A percentile compares a stretch with the other conserved stretches of the same genome.
These are phyloP conservation scores for Illadopsis cleaveri DNA, from an alignment of 2,113 vertebrate genomes.

Conservation along the genomic window DNA sequence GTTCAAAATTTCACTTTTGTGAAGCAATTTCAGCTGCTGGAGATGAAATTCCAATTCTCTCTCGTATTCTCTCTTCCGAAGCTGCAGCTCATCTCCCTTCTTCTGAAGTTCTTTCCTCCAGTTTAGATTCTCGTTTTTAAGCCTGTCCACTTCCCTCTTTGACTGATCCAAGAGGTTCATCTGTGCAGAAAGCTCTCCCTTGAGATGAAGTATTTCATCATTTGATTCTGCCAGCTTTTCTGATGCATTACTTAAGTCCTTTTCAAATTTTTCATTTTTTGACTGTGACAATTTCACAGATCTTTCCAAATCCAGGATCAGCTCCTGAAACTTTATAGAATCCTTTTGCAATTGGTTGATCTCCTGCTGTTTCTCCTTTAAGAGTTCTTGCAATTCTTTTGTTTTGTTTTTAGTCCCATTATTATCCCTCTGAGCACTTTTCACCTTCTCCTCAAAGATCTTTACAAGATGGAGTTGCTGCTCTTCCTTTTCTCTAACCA, in stretches of 20 bases:
- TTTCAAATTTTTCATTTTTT: constrained; percentile 63
- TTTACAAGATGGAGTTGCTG: constrained; percentile 79
- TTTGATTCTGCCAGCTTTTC: constrained; percentile 56
- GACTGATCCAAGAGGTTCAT: constrained; percentile 66
- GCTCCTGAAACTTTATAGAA: constrained; percentile 85
- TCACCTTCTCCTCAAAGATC: constrained; percentile 84
- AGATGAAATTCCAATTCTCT: constrained; percentile 29
- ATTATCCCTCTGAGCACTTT: constrained; percentile 77
- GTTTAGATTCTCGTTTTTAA: constrained; percentile 70
- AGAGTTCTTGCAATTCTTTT: constrained; percentile 84
- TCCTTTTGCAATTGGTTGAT: constrained; percentile 85
- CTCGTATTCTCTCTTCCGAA: constrained; percentile 36
- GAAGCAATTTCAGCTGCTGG: constrained; percentile 58
- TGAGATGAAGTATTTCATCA: constrained; percentile 48
- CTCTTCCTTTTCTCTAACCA: constrained; percentile 78
- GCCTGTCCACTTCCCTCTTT: constrained; percentile 41
- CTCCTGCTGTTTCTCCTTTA: constrained; percentile 89
- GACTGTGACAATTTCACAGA: constrained; percentile 74
- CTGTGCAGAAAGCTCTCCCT: constrained; percentile 60
- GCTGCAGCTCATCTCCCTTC: constrained; percentile 50
- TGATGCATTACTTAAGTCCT: constrained; percentile 64
- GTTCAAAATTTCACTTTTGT: constrained; percentile 63
- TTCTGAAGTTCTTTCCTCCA: constrained; percentile 65
- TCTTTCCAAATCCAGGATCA: constrained; percentile 83
- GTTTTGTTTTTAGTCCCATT: constrained; percentile 80